phyloP scores from a whole-genome alignment of 2,888 invertebrate genomes.

The Mythimna loreyi region DNA sequence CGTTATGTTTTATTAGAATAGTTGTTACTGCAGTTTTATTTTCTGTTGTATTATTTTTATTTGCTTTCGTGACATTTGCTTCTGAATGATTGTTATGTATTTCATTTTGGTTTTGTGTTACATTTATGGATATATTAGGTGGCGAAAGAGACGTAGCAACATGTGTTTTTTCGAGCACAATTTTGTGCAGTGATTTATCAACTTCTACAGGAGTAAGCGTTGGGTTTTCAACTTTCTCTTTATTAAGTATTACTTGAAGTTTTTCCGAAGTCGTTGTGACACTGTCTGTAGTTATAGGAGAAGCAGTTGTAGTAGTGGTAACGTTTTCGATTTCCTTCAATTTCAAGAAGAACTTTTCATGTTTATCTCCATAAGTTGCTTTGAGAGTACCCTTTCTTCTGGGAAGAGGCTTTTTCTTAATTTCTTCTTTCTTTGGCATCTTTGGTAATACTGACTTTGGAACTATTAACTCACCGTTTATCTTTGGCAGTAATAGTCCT shows the following conservation, averaged over 20 bases:
- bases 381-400: constrained; percentile 88
- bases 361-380: constrained; percentile 89
- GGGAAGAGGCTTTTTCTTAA: constrained; percentile 82
- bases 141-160: constrained; percentile 4
- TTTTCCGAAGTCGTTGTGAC: constrained; percentile 15
- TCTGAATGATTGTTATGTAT: constrained; percentile 6
- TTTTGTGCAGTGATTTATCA: constrained; percentile 32
- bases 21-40: constrained; percentile 13
- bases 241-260: constrained; percentile 15
- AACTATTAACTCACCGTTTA: constrained; percentile 79
- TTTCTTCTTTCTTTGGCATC: constrained; percentile 77
- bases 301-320: neutral
- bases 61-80: constrained; percentile 19
- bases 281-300: neutral
- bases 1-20: constrained; percentile 23
- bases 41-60: neutral
- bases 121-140: constrained; percentile 10
- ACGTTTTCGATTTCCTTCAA: constrained; percentile 54
- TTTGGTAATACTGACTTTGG: constrained; percentile 77
- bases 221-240: constrained; percentile 17
- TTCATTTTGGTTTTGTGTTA: constrained; percentile 4
- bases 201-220: neutral
- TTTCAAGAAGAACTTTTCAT: constrained; percentile 81
- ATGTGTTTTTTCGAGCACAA: constrained; percentile 30
- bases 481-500: constrained; percentile 72